Evolutionary conservation across 2,113 vertebrate genomes (phyloP), one percentile per base, ranked within the genome.

Genomic region (Grallaria varia): DNA sequence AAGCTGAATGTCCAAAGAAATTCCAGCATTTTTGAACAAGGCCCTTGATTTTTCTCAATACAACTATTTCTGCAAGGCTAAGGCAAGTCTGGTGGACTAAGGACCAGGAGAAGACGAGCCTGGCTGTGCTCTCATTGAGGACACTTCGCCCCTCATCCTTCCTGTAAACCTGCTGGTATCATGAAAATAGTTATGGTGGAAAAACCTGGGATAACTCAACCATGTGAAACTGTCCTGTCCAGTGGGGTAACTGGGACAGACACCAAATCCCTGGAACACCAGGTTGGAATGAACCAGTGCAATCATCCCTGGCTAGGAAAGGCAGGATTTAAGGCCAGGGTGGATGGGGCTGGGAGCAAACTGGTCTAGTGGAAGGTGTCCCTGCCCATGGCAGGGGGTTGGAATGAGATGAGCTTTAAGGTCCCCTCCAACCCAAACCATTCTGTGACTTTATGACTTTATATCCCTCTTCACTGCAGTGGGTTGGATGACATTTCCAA

Each of bases 301-400:
- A 23, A 10, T 12, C 49, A 23, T 8, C 39, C 14, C 76, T 40
- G 45, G 23, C 10, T 13, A 23, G 50, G n/a, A 69, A 47, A 69
- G 23, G 45, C 5, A 30, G 39, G 15, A 75, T 21, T n/a, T 39
- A 15, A 53, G 27, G 77, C 19, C 40, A 30, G 47, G 52, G 0
- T 53, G 59, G 74, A 42, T 0, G 0, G 17, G 19, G 14, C 22
- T 67, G 23, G 66, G 37, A 81, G 37, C 8, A 14, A 0, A 4
- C 14, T 62, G 68, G 11, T 23, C 17, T 2, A 0, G 49, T 30
- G 37, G 50, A 28, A 66, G 37, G 9, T 14, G 35, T 47, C 37
- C 33, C 42, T 58, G 63, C 8, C 2, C 3, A 4, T 2, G 6
- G 40, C n/a, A 60, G 12, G 20, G 20, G 25, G 33, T 8, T 52